Base-by-base conservation (phyloP, 1,140 invertebrate species). In the Calephelis nemesis region DNA sequence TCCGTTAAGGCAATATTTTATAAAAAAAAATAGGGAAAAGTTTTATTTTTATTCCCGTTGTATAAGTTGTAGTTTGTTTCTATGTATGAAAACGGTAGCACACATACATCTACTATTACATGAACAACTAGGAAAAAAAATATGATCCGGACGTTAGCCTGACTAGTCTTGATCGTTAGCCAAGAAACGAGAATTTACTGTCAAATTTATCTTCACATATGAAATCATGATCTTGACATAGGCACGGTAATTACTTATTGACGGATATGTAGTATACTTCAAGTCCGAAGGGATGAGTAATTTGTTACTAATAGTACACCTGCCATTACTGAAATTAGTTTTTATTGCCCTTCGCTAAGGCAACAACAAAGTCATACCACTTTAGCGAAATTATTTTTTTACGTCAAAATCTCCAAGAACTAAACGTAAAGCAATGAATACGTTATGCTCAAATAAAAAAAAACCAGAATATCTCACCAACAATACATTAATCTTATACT, bases 101-200 rank as follows among this genome's bases (percentile, higher is more conserved):
- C 4, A 19, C 19, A 13, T 47, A 19, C 13, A 48, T 47, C 13
- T 19, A 5, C 13, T 47, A 13, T 6, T 5, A 48, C 15, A 13
- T 4, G 45, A 64, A 45, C 19, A 40, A 64, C 19, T 19, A n/a
- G 11, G 7, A 65, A 49, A 15, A 49, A n/a, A 65, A 47, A 15
- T 15, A 7, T 45, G 30, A 39, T 30, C 63, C 11, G 45, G 15
- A 52, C 72, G 74, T 75, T 71, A 67, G 71, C 42, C 13, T 52
- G 12, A 63, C 83, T 80, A 81, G 75, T 78, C 73, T 85, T 85
- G 84, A 84, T 65, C 65, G 52, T 49, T 49, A 50, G 84, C 82
- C 84, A 85, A 85, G 66, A 76, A 67, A 68, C 62, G 62, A 69
- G 72, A 69, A 73, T 68, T 30, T 30, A 63, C 42, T 45, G 42